Evolutionary conservation across 2,888 invertebrate species (phyloP).

Genomic region (Rotaria sp.): DNA sequence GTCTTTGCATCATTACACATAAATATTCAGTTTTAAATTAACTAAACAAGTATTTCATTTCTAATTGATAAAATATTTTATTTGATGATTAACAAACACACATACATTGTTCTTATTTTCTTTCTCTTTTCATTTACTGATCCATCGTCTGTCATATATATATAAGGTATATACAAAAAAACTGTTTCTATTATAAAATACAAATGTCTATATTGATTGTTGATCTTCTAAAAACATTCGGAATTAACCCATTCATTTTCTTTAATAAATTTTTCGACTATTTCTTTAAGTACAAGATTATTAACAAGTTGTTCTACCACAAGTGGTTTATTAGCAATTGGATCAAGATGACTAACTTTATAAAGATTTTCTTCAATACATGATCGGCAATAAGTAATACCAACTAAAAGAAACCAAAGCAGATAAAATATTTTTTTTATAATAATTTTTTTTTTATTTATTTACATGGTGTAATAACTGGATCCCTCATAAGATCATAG

Average conservation of each 20-base stretch:
- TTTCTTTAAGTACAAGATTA: slow-evolving; percentile 98
- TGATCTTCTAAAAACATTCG: not conserved
- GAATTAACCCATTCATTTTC: not conserved
- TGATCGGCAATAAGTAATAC: slow-evolving; percentile 94
- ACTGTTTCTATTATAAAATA: not conserved
- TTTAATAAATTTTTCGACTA: slow-evolving; percentile 83
- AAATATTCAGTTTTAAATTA: too few relatives aligned
- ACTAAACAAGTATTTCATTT: not conserved
- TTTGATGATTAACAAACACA: not conserved
- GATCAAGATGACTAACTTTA: slow-evolving; percentile 97
- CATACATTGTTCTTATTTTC: not conserved
- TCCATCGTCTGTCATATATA: not conserved
- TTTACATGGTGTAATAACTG: slow-evolving; percentile 83
- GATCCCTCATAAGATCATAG: slow-evolving; percentile 92
- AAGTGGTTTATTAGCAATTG: slow-evolving; percentile 86
- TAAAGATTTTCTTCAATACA: slow-evolving; percentile 96
- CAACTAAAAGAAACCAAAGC: slow-evolving; percentile 57
- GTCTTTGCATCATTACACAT: too few relatives aligned
- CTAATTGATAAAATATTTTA: not conserved
- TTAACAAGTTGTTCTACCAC: slow-evolving; percentile 93
- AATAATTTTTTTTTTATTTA: not conserved
- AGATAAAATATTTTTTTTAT: too few relatives aligned
- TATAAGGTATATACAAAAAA: not conserved
- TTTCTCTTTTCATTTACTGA: not conserved
- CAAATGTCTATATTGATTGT: not conserved